These are phyloP conservation scores for Megalopta genalis DNA, from an alignment of 1,140 invertebrate genomes.

Conservation along the genomic window DNA sequence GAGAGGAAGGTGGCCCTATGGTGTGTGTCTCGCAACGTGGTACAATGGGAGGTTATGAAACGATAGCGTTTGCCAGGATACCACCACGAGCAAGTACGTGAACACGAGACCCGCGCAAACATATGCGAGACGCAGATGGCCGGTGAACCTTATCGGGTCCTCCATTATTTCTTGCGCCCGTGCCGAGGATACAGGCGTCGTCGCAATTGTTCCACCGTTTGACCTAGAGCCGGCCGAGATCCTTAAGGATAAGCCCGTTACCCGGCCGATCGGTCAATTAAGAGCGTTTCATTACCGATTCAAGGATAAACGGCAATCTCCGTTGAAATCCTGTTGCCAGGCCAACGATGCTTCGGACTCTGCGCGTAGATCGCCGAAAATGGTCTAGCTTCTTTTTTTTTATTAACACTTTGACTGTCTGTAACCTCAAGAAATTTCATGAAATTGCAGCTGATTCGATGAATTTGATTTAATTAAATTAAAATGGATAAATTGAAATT, in stretches of 20 bases:
- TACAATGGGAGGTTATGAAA: slow-evolving; percentile 54
- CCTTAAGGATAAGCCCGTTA: background rate
- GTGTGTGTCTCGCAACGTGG: background rate
- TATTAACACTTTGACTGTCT: no score
- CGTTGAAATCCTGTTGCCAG: background rate
- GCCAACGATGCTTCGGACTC: background rate
- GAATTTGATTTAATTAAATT: no score
- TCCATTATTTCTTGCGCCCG: slow-evolving; percentile 32
- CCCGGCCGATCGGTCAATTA: background rate
- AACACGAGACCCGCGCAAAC: slow-evolving; percentile 45
- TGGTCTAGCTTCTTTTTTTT: no score
- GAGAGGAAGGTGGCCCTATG: slow-evolving; percentile 23
- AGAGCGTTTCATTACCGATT: background rate
- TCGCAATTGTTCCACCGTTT: background rate
- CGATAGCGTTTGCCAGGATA: slow-evolving; percentile 68
- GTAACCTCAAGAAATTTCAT: no score
- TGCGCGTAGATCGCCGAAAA: background rate
- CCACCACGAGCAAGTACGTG: slow-evolving; percentile 53
- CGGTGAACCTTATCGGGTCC: slow-evolving; percentile 64
- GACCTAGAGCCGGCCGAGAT: background rate
- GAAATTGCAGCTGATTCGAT: no score
- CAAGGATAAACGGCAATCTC: slow-evolving; percentile 12
- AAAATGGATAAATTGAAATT: no score
- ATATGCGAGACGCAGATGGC: slow-evolving; percentile 73
- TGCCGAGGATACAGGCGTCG: background rate